Base-by-base conservation (phyloP, 1,140 invertebrate genomes). In the Cyclina sinensis region DNA sequence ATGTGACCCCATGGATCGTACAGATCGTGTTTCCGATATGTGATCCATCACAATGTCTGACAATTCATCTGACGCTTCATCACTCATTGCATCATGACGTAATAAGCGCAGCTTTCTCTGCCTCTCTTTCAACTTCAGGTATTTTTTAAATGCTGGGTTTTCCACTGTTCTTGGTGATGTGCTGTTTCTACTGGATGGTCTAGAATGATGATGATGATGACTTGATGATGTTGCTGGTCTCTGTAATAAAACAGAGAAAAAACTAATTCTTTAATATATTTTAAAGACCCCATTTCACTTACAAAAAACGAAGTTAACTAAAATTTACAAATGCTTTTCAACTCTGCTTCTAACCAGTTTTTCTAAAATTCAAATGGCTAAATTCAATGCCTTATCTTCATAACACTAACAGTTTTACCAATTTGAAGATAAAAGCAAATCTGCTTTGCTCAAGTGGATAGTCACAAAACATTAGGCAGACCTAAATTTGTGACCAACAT, bases 61-160 rank as follows among this genome's bases (percentile, higher is more conserved):
- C 37, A 83, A 51, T 39, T 83, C 86, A 27, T 88, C 86, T n/a
- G 79, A 82, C 3, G 79, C 68, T n/a, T 88, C 86, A 14, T 83
- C 65, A 24, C 70, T 74, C 65, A 83, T 82, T 0, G 62, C 37
- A 39, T 83, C 68, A 32, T 76, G 80, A 65, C 86, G 62, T 46
- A 88, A 57, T 5, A 82, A 48, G 24, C 86, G 65, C 30, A 88
- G 35, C 24, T 88, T 88, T 35, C 68, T 82, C 43, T 88, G 86
- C 32, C 86, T 70, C 39, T 88, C 86, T 24, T 83, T 82, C 32
- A 88, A 48, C 46, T 76, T 88, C 11, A 88, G 79, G 54, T 88
- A 88, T 59, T 88, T 88, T 24, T 82, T 82, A 24, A 82, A 83
- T 54, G 86, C 86, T 27, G 85, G 73, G 30, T 79, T 87, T 24